Evolutionary conservation across 2,888 invertebrate species (phyloP), one percentile per base, ranked within the genome.

Genomic region (Tinea trinotella): DNA sequence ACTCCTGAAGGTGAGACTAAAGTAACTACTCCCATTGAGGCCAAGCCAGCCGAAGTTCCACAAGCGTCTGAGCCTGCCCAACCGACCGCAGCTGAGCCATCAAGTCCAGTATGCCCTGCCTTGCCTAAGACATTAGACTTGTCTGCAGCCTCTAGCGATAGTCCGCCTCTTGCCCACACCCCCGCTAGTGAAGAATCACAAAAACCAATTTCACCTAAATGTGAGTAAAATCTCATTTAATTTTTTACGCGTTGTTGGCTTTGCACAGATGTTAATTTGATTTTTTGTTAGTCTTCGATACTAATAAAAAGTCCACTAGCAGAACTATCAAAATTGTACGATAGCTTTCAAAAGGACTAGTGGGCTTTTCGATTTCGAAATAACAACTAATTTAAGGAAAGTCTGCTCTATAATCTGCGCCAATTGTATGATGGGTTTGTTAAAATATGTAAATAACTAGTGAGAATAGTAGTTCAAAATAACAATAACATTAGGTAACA

Each of bases 211-310:
- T n/a, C 72, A 60, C 74, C 79, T 58, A 84, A 84, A 83, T 73
- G 85, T 85, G 64, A 85, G 85, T 84, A 77, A 59, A 56, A 54
- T 13, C n/a, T 53, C 52, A 53, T 36, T 54, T 20, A 22, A 40
- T 40, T 34, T 15, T 30, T 12, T 17, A 52, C 40, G 53, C 61
- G 62, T 60, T 64, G 66, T 72, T 71, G 69, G 81, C 81, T 81
- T 83, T 81, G 85, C 85, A 84, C 69, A 53, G 10, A 68, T 81
- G 74, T 82, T 82, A 63, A 79, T 80, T 81, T 83, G 80, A n/a
- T 78, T 75, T 77, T 83, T 79, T 70, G 61, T 50, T 24, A 50
- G 50, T 24, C 50, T 24, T 50, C 24, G 3, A 13, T 12, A 50
- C 50, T 50, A 50, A 50, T 50, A 50, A 24, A 13, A 24, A 50